phyloP scores from a whole-genome alignment of 2,888 invertebrate genomes.

The Clusia tigrina region DNA sequence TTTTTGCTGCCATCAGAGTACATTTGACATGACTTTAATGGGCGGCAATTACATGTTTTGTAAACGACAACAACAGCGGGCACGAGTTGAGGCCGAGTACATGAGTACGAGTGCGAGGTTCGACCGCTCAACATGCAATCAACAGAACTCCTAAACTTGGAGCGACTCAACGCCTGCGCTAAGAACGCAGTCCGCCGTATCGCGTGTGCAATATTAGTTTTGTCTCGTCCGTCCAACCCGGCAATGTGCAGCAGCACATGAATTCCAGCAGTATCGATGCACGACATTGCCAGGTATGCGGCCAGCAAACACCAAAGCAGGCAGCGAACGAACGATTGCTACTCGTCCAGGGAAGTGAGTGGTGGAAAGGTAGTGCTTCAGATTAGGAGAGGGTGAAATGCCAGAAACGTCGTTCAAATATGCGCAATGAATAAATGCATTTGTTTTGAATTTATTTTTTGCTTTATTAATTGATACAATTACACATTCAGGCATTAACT shows the following conservation, averaged over 20 bases:
- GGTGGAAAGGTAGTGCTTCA: not conserved
- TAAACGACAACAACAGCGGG: not conserved
- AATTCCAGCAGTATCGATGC: not conserved
- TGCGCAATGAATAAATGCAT: too few species aligned
- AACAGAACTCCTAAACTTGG: too few species aligned
- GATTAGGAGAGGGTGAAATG: not conserved
- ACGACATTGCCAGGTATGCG: not conserved
- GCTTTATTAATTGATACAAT: not conserved
- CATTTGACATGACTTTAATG: slow-evolving; percentile 12
- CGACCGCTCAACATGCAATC: too few species aligned
- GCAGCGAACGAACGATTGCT: not conserved
- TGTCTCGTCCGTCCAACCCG: not conserved
- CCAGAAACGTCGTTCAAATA: not conserved
- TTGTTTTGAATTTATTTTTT: not conserved
- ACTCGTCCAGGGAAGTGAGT: not conserved
- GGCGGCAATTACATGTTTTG: slow-evolving; percentile 25
- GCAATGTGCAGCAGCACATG: too few species aligned
- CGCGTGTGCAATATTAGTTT: not conserved
- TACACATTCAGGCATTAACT: not conserved
- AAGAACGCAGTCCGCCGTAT: too few species aligned
- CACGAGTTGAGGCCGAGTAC: not conserved
- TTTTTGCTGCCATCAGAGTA: not conserved
- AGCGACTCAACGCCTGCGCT: too few species aligned
- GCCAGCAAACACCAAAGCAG: not conserved
- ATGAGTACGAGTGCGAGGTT: not conserved